A percentile compares a stretch with the other conserved stretches of the same genome.
phyloP scores from a whole-genome alignment of 2,113 vertebrate genomes.

The Pionites leucogaster region DNA sequence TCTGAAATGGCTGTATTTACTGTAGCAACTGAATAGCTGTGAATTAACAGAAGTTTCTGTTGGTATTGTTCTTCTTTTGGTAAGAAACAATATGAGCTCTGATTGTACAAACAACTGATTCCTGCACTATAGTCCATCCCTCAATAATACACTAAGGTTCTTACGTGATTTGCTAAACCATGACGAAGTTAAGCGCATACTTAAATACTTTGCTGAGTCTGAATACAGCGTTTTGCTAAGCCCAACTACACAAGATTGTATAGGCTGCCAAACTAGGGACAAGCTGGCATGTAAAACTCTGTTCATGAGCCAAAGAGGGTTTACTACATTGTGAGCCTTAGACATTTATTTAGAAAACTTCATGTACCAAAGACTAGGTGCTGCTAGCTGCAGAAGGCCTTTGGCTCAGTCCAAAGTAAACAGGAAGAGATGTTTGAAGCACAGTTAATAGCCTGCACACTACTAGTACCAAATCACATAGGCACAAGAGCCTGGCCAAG shows the following conservation, averaged over 20 bases:
- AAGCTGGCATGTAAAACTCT: neutral
- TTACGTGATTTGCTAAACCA: neutral
- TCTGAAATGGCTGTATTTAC: neutral
- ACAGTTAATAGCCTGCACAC: neutral
- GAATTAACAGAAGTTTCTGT: neutral
- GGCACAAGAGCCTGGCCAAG: neutral
- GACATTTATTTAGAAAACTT: neutral
- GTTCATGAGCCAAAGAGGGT: neutral
- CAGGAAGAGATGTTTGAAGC: neutral
- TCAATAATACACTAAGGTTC: neutral
- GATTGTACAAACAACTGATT: neutral
- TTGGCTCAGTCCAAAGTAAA: neutral
- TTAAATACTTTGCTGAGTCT: neutral
- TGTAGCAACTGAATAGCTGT: neutral
- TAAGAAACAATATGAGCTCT: neutral
- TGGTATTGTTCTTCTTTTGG: neutral
- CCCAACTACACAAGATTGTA: neutral
- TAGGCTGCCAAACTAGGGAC: neutral
- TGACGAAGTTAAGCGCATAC: neutral
- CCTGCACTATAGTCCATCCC: fast-evolving
- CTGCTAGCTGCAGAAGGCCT: neutral
- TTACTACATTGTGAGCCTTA: neutral
- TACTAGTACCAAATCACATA: fast-evolving
- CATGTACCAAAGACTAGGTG: neutral
- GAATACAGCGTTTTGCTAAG: neutral